Evolutionary conservation across 2,113 vertebrate species (phyloP), one percentile per base, ranked within the genome.

Genomic region (Rhodinocichla rosea): DNA sequence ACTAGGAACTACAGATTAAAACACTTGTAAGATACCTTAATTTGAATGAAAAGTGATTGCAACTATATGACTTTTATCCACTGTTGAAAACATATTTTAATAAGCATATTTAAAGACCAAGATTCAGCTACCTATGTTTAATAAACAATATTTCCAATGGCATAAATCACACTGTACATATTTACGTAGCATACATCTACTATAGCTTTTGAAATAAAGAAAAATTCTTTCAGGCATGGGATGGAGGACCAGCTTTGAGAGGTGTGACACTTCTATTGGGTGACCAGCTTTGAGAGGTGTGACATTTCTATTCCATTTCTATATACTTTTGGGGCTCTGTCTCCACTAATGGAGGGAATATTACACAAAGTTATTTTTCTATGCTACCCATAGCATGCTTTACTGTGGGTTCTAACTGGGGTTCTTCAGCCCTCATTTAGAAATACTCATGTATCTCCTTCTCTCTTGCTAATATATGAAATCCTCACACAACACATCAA

Each of bases 1-100:
- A 95, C 98, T 98, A 56, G 99, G 99, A 97, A 98, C 99, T 99
- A 86, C 67, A 97, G 95, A 90, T 73, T 33, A 96, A 91, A 94
- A 89, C 23, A 84, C 21, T 65, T 59, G 26, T 92, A 81, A 96
- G 45, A 52, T 8, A 93, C 20, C 24, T 87, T 82, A 13, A 56
- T 70, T 91, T 70, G 50, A 77, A 75, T 59, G 20, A 94, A 78
- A 89, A 91, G 7, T 12, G 2, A 57, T 74, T 88, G 22, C 47
- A 90, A 59, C 15, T 60, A 60, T 26, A 77, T 14, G 2, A 1
- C 4, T 50, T 91, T n/a, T 62, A 91, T 23, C 11, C 30, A 63
- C 18, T 47, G 12, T 39, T 64, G 18, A 82, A 90, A 85, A 89
- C 67, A 63, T 24, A 53, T 50, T 40, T 78, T 77, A 81, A 78